Conservation (phyloP, 1,140 invertebrate species). For the Cydia amplana region DNA sequence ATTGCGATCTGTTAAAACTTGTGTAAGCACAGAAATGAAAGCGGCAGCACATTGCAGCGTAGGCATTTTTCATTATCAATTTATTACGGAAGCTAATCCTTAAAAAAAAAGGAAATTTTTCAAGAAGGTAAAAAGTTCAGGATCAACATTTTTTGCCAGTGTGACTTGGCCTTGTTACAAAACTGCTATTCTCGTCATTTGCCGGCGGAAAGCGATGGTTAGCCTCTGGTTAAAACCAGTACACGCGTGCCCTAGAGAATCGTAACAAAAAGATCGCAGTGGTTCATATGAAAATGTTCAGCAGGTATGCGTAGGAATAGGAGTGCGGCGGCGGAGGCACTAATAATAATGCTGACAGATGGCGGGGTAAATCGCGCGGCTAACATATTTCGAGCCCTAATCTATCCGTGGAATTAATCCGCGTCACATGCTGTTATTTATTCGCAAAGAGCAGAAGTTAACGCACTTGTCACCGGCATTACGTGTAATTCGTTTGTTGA, state of each 20-base stretch:
- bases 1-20: neutral
- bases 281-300: neutral
- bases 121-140: neutral
- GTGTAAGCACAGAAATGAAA: neutral
- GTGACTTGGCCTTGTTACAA: slow-evolving; percentile 13
- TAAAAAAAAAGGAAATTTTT: neutral
- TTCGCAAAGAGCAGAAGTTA: neutral
- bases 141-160: neutral
- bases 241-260: neutral
- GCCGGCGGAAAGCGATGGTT: neutral
- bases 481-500: neutral
- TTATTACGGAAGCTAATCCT: neutral
- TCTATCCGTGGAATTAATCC: slow-evolving; percentile 33
- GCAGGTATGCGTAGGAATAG: neutral
- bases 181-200: neutral
- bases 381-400: slow-evolving; percentile 39
- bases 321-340: neutral
- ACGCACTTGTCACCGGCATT: neutral
- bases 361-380: slow-evolving; percentile 42
- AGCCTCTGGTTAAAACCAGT: neutral
- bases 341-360: slow-evolving; percentile 43
- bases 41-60: too few relatives aligned
- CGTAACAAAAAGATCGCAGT: neutral
- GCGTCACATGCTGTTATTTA: slow-evolving; percentile 13
- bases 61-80: neutral